These are phyloP conservation scores for Lepus timidus DNA, from an alignment of 2,113 vertebrate species.

Conservation along the genomic window DNA sequence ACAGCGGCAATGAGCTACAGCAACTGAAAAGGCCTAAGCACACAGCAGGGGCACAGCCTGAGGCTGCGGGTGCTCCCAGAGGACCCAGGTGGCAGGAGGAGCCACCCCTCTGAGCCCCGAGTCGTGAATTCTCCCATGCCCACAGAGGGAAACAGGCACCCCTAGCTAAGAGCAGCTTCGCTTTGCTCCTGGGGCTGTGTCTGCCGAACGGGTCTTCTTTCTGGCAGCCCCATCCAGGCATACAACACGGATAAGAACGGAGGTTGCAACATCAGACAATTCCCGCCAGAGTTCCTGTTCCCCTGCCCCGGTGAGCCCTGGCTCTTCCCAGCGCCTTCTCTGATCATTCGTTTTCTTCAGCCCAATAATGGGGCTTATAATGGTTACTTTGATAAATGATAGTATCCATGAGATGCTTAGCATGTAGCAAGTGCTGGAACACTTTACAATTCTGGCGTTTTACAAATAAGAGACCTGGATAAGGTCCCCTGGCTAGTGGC, in stretches of 20 bases:
- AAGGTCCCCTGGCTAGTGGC: background rate
- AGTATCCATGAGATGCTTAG: background rate
- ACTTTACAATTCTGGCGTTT: background rate
- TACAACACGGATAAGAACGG: background rate
- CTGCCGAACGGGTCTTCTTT: background rate
- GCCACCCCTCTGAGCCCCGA: too few species aligned
- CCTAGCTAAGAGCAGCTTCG: accelerated
- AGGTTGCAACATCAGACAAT: background rate
- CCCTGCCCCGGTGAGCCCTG: background rate
- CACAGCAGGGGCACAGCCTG: too few species aligned
- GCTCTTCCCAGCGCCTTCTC: background rate
- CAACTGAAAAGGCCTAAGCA: too few species aligned
- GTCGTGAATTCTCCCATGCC: background rate
- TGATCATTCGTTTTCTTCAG: background rate
- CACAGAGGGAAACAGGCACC: background rate
- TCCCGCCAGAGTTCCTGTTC: background rate
- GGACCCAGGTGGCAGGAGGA: too few species aligned
- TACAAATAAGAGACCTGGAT: background rate
- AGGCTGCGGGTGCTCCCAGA: too few species aligned
- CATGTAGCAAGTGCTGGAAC: too few species aligned
- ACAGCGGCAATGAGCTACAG: too few species aligned
- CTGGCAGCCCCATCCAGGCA: background rate
- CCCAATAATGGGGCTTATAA: background rate
- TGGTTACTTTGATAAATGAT: background rate
- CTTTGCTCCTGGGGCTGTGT: too few species aligned